Evolutionary conservation across 2,113 vertebrate species (phyloP).

Genomic region (Antechinus flavipes): DNA sequence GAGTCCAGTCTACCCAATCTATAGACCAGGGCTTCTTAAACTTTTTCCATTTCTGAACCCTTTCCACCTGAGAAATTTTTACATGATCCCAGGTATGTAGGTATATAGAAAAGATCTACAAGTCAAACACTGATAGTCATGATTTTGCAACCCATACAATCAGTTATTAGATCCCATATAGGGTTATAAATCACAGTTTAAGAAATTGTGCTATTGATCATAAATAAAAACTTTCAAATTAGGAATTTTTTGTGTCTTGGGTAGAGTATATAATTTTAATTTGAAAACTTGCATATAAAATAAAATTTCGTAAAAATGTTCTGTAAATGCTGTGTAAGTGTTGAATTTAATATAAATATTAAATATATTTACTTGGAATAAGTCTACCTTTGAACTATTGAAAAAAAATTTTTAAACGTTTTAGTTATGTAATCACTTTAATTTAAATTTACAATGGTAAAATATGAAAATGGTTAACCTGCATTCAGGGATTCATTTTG

Average conservation of each 20-base stretch:
- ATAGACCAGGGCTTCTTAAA: neutral
- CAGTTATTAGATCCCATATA: no score
- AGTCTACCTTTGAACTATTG: slow-evolving; percentile 29
- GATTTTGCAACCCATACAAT: no score
- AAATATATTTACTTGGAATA: neutral
- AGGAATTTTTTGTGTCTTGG: neutral
- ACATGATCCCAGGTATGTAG: no score
- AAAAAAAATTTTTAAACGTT: neutral
- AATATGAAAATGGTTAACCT: neutral
- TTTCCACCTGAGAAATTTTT: no score
- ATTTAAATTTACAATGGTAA: neutral
- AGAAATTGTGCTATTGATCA: neutral
- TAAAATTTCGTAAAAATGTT: slow-evolving; percentile 23
- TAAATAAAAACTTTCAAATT: neutral
- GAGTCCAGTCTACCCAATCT: neutral
- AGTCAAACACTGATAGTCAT: no score
- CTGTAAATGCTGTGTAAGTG: neutral
- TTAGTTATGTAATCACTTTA: neutral
- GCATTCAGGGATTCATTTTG: neutral
- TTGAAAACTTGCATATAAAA: slow-evolving; percentile 24
- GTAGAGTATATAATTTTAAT: slow-evolving; percentile 5
- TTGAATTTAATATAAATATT: neutral
- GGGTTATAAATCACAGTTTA: no score
- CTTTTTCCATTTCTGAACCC: no score
- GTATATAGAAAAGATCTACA: no score